Base-by-base conservation (phyloP, 2,888 invertebrate species). In the Sarcophaga rosellei region DNA sequence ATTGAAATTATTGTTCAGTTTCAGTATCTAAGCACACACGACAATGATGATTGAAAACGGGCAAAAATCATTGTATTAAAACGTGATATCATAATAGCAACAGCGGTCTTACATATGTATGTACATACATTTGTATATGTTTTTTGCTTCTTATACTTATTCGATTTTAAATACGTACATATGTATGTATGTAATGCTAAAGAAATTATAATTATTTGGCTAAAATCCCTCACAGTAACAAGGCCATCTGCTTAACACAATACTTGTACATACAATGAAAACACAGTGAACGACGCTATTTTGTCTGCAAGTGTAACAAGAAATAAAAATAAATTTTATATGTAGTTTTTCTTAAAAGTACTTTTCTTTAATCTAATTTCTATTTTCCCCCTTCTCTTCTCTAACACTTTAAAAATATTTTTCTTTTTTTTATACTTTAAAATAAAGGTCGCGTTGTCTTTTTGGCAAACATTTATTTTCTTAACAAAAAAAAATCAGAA, bases 41-140 rank as follows among this genome's bases (percentile, higher is more conserved):
- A 53, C 53, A 53, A 62, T 59, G n/a, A 65, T 73, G 15, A 65
- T 57, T 65, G 35, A 69, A 53, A 74, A 68, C 15, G 75, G 20
- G 70, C 75, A 76, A 61, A 81, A 70, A 86, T 86, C 86, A 86
- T 62, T 78, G 70, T 75, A 75, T 81, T 59, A 81, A 86, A 81
- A 84, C 86, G 86, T 86, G 86, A 84, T 86, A 75, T 86, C 77
- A 81, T 75, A 78, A 83, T 73, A 72, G 57, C 70, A 47, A 65
- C 74, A 65, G 61, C 35, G 15, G 0, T 53, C 35, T 35, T 35
- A 25, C 25, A 35, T 35, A n/a, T n/a, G n/a, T n/a, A n/a, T n/a
- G n/a, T n/a, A 35, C 35, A 35, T 35, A 35, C 0, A 10, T 35
- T 8, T 10, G 35, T 35, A 35, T 35, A 10, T 35, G 35, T 35